These are phyloP conservation scores for Charanyca ferruginea DNA, from an alignment of 2,888 invertebrate species.

Conservation along the genomic window DNA sequence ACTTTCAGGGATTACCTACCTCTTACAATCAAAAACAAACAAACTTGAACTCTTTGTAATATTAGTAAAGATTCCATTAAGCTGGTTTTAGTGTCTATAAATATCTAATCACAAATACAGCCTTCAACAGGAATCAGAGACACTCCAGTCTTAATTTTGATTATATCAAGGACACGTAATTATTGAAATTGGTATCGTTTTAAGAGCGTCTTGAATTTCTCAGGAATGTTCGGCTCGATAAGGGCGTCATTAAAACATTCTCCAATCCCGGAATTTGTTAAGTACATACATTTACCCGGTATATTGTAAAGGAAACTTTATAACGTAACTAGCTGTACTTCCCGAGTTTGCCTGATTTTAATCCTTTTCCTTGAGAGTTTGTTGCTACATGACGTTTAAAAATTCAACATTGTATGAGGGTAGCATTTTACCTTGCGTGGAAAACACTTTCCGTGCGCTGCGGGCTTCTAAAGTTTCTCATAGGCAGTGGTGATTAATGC, in stretches of 20 bases:
- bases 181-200: slow-evolving; percentile 67
- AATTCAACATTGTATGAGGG: slow-evolving; percentile 10
- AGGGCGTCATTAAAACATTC: slow-evolving; percentile 69
- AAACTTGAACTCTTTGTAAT: no score
- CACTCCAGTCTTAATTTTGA: slow-evolving; percentile 53
- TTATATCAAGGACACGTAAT: slow-evolving; percentile 61
- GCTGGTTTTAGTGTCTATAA: background rate
- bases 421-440: slow-evolving; percentile 2
- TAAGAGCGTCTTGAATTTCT: slow-evolving; percentile 61
- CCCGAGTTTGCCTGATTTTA: slow-evolving; percentile 37
- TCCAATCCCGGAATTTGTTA: slow-evolving; percentile 57
- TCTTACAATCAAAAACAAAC: no score
- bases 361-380: slow-evolving; percentile 30
- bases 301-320: slow-evolving; percentile 54
- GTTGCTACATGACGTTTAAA: slow-evolving; percentile 21
- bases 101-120: slow-evolving; percentile 11
- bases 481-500: background rate
- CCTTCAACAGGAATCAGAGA: slow-evolving; percentile 38
- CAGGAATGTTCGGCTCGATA: slow-evolving; percentile 61
- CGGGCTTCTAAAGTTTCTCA: background rate
- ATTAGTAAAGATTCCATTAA: slow-evolving; percentile 7
- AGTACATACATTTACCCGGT: slow-evolving; percentile 59
- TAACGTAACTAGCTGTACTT: slow-evolving; percentile 43
- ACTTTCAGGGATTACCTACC: no score
- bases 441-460: background rate